phyloP scores from a whole-genome alignment of 2,888 invertebrate species.

The Temnothorax unifasciatus region DNA sequence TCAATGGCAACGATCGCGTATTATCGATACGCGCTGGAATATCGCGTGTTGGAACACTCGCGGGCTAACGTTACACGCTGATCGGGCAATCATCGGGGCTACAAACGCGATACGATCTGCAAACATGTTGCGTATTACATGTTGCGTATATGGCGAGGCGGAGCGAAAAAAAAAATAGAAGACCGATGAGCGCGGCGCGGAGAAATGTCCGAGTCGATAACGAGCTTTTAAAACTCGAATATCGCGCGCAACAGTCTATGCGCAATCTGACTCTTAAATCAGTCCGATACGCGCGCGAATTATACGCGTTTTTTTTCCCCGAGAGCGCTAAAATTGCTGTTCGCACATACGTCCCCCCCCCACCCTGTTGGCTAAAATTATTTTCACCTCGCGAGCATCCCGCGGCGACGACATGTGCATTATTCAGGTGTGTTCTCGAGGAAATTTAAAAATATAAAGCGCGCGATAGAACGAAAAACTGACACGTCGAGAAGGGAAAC shows the following conservation, averaged over 20 bases:
- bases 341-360: neutral
- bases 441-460: slow-evolving; percentile 21
- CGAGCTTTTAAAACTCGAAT: slow-evolving; percentile 38
- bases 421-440: neutral
- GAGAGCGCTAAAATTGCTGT: neutral
- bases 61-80: neutral
- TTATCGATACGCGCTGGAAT: slow-evolving; percentile 20
- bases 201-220: slow-evolving; percentile 22
- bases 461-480: slow-evolving; percentile 2
- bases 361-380: neutral
- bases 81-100: slow-evolving; percentile 34
- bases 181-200: neutral
- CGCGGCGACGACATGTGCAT: neutral
- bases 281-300: slow-evolving; percentile 10
- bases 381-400: neutral
- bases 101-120: slow-evolving; percentile 34
- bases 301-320: neutral
- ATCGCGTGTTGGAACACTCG: slow-evolving; percentile 1
- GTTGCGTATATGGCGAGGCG: neutral
- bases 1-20: neutral
- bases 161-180: neutral
- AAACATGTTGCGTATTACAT: slow-evolving; percentile 22
- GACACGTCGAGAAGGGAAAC: slow-evolving; percentile 7
- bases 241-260: neutral
- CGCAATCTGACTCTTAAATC: slow-evolving; percentile 35